A percentile compares a stretch with the other conserved stretches of the same genome.
Evolutionary conservation across 2,797 vertebrate species (phyloP).

Genomic region (Danio kyathit): DNA sequence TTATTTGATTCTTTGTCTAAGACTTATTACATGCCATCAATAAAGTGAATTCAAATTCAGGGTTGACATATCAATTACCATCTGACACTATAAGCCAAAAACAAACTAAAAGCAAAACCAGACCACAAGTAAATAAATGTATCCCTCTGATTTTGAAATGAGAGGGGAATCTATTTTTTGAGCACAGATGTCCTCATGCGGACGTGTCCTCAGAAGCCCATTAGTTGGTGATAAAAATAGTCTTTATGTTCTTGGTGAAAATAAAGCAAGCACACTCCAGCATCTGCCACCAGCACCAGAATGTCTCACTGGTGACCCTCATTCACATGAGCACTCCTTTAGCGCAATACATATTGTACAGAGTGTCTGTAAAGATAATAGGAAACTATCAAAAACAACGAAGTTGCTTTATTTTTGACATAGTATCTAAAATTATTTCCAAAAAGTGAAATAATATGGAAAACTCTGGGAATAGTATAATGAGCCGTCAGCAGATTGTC

Average conservation of each 20-base stretch:
- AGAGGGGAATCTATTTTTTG: not conserved
- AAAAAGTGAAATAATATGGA: not conserved
- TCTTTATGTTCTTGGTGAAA: not conserved
- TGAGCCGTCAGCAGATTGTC: not conserved
- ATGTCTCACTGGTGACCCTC: not conserved
- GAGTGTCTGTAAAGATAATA: not conserved
- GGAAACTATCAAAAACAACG: not conserved
- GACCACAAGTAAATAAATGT: not conserved
- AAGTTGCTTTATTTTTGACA: not conserved
- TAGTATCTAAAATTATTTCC: not conserved
- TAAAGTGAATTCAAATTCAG: not conserved
- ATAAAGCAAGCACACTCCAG: not conserved
- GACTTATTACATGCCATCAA: not conserved
- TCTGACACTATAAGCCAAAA: not conserved
- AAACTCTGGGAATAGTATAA: not conserved
- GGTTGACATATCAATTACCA: not conserved
- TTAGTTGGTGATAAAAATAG: not conserved
- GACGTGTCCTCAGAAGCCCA: not conserved
- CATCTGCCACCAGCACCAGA: not conserved
- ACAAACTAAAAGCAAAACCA: not conserved
- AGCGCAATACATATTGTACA: not conserved
- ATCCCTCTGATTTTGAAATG: not conserved
- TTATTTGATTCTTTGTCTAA: not conserved
- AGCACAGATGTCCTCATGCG: not conserved
- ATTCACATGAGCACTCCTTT: conserved; percentile 2